Base-by-base conservation (phyloP, 1,140 invertebrate species). In the Arion vulgaris region DNA sequence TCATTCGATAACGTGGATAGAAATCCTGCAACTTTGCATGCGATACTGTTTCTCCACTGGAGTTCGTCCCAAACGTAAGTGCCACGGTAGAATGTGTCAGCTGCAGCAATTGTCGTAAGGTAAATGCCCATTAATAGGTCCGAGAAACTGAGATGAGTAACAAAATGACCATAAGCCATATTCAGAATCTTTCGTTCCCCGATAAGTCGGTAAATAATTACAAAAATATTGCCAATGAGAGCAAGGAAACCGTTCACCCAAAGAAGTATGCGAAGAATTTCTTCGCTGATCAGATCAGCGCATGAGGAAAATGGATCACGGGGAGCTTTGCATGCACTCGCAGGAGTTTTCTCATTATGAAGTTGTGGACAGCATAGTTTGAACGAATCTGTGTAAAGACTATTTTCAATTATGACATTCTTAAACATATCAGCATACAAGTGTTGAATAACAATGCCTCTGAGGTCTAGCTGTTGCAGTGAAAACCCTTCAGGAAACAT, bases 41-140 rank as follows among this genome's bases (percentile, higher is more conserved):
- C 36, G 1, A 19, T 19, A 34, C 89, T 87, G 0, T 82, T 45
- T 69, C 86, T 69, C 89, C 89, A 90, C 4, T 49, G 17, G 2
- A 62, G 38, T 15, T 86, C 88, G 38, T 87, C 45, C 39, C 76
- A 82, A 19, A 86, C 76, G 66, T 90, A 90, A 7, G 34, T 45
- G 17, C 86, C 88, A 23, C 85, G 80, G 77, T 84, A 90, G 28
- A 66, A 62, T 5, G 77, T 66, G 72, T 90, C 89, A 0, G 87
- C 87, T 9, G 83, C 51, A 17, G 85, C 89, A 38, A 90, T 87
- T 17, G 89, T 86, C 1, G 87, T 72, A 38, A 90, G 57, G 71
- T 90, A 90, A 9, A 90, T 36, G 1, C 89, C 89, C 89, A 90
- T 90, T 17, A 88, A 57, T 28, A 90, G 84, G 76, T 90, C 89